Evolutionary conservation across 2,888 invertebrate species (phyloP).

Genomic region (Nymphalis polychloros): DNA sequence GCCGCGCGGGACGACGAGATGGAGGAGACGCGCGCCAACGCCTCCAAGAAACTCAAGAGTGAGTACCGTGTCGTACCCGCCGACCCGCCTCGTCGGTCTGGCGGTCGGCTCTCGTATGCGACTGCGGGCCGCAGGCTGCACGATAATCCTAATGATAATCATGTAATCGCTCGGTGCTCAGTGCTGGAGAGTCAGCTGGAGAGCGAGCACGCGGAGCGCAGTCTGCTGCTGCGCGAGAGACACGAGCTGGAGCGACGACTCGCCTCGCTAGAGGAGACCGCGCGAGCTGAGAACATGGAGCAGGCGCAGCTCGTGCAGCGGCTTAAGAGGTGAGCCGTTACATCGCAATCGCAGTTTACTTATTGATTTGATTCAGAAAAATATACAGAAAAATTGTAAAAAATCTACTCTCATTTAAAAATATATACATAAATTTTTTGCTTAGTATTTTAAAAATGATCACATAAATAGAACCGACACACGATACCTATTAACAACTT

Average conservation of each 20-base stretch:
- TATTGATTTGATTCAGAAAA: background rate
- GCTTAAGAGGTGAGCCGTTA: slow-evolving; percentile 81
- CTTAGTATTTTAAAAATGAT: no score
- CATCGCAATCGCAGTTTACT: no score
- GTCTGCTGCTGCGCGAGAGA: slow-evolving; percentile 91
- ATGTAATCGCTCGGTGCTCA: slow-evolving; percentile 48
- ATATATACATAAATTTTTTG: no score
- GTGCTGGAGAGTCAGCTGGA: slow-evolving; percentile 95
- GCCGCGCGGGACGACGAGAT: slow-evolving; percentile 96
- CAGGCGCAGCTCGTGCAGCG: slow-evolving; percentile 87
- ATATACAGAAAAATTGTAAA: no score
- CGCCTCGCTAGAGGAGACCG: slow-evolving; percentile 88
- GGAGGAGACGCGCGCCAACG: slow-evolving; percentile 93
- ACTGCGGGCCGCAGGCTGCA: no score
- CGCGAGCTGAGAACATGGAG: slow-evolving; percentile 87
- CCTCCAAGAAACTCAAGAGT: slow-evolving; percentile 96
- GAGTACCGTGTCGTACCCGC: slow-evolving; percentile 1
- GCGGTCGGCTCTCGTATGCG: no score
- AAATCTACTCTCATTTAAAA: background rate
- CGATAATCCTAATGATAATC: no score
- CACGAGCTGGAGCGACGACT: slow-evolving; percentile 94
- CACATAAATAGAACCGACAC: no score
- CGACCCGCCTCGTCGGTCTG: background rate
- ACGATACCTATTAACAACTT: no score
- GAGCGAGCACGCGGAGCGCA: slow-evolving; percentile 95